Percentiles rank a stretch among this genome's conserved stretches.
Conservation (phyloP, 2,797 vertebrate genomes). For the Fratercula arctica region DNA sequence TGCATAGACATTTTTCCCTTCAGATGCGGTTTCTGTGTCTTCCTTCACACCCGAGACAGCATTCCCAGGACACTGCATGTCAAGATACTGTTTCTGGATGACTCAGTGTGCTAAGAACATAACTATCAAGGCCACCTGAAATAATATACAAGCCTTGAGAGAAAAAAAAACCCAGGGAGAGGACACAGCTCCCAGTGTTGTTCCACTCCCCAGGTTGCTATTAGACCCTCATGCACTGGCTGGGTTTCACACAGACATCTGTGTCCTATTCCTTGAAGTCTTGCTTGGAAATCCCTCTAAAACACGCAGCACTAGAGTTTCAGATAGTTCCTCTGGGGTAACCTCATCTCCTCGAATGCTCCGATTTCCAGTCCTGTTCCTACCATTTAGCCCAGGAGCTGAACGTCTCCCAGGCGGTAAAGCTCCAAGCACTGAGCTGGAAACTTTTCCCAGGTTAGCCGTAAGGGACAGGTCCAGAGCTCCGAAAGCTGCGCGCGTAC, state of each 20-base stretch:
- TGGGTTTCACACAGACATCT: neutral
- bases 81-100: neutral
- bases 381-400: neutral
- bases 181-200: neutral
- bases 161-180: neutral
- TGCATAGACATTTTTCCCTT: neutral
- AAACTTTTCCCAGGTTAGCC: neutral
- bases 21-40: neutral
- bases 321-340: neutral
- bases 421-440: neutral
- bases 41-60: neutral
- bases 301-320: neutral
- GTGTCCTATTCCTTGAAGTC: neutral
- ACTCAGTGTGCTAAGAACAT: neutral
- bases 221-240: neutral
- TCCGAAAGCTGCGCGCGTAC: accelerated
- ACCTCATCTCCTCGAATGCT: neutral
- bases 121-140: neutral
- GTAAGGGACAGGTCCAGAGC: neutral
- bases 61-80: neutral
- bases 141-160: neutral
- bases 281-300: neutral
- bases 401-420: neutral
- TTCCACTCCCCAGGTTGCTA: neutral
- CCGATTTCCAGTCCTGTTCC: neutral